Evolutionary conservation across 2,113 vertebrate species (phyloP).

Genomic region (Semnopithecus entellus): DNA sequence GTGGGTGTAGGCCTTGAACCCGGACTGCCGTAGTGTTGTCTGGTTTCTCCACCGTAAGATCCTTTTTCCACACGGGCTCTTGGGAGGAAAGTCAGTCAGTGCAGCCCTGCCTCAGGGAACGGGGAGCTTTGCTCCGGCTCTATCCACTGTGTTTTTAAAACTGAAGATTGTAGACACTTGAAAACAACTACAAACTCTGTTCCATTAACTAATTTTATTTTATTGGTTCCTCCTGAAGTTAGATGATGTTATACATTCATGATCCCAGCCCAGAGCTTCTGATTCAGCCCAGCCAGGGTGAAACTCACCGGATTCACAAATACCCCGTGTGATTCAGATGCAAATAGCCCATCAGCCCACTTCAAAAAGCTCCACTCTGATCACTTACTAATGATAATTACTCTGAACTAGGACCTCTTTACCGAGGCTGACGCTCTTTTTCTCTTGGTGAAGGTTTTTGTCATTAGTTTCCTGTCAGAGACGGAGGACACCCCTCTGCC

Average conservation of each 20-base stretch:
- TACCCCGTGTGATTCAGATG: background rate
- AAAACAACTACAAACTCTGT: background rate
- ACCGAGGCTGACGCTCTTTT: background rate
- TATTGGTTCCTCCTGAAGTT: background rate
- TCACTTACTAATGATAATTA: constrained; percentile 12
- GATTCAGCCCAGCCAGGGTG: background rate
- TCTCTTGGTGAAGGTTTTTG: background rate
- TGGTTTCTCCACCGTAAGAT: background rate
- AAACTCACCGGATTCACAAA: background rate
- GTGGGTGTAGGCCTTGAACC: background rate
- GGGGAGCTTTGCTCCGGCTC: background rate
- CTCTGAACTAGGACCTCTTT: constrained; percentile 34
- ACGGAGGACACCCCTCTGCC: background rate
- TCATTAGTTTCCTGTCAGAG: constrained; percentile 32
- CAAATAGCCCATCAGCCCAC: background rate
- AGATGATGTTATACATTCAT: background rate
- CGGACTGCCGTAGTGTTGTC: background rate
- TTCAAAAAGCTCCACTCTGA: background rate
- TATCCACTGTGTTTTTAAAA: background rate
- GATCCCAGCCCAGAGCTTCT: background rate
- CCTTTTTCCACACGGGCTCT: rapidly evolving
- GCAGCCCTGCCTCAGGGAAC: background rate
- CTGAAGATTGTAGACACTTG: background rate
- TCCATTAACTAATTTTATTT: background rate
- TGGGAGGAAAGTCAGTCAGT: background rate